Evolutionary conservation across 1,140 invertebrate species (phyloP).

Genomic region (Macrocentrus cingulum): DNA sequence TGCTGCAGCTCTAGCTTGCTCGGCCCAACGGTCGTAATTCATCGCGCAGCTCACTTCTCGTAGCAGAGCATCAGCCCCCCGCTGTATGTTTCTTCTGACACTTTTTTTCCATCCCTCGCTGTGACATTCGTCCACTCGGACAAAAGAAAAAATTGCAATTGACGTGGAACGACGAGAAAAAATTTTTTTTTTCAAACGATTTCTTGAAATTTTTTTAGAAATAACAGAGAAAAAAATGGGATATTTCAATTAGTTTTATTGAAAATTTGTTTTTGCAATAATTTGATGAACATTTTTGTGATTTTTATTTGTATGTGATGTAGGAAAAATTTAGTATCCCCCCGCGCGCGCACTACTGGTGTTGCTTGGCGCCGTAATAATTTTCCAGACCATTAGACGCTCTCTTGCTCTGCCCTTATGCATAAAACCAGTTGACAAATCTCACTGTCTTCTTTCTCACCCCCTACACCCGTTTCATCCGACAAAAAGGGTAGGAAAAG

Average conservation of each 20-base stretch:
- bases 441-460: constrained; percentile 10
- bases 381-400: constrained; percentile 34
- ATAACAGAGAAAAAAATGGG: no score
- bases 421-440: constrained; percentile 34
- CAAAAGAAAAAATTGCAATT: no score
- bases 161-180: no score
- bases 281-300: no score
- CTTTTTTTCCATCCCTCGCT: constrained; percentile 2
- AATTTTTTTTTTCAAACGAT: no score
- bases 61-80: background rate
- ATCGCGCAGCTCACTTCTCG: constrained; percentile 40
- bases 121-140: no score
- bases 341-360: background rate
- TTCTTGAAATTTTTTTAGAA: no score
- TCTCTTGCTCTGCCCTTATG: constrained; percentile 21
- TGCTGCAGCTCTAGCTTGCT: constrained; percentile 52
- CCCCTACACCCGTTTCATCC: background rate
- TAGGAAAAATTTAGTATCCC: no score
- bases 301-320: no score
- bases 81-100: background rate
- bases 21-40: constrained; percentile 59
- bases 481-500: background rate
- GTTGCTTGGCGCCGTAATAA: constrained; percentile 30
- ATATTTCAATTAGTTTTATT: no score
- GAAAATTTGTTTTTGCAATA: no score